Base-by-base conservation (phyloP, 2,113 vertebrate genomes). In the Eretmochelys imbricata region DNA sequence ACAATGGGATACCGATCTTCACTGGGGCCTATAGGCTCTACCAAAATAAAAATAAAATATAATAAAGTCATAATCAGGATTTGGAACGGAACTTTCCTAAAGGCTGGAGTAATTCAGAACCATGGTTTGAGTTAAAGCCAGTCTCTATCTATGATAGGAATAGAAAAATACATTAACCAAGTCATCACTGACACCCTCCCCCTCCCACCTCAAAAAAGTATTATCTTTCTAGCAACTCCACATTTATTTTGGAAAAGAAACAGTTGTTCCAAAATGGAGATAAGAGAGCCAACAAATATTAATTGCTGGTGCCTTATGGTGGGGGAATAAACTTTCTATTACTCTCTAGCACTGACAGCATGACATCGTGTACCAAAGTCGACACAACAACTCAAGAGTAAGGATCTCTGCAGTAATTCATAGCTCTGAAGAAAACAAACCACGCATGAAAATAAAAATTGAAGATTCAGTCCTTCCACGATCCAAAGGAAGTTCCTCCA, bases 341-440 rank as follows among this genome's bases (percentile, higher is more conserved):
- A 90, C 83, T 38, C 31, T 89, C n/a, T 25, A 7, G 75, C 11
- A 83, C 65, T 82, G 89, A 53, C 48, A 90, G 92, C 87, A 6
- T 6, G 27, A 80, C 42, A 85, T 42, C 50, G 89, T 59, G 93
- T 93, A 51, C 53, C 84, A 57, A 87, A 5, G 8, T 14, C 57
- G 17, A 81, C 3, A 96, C 6, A 9, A 94, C 5, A 7, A 46
- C 82, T 87, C 50, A 75, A 88, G 51, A 80, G 8, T 69, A 27
- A 54, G 72, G 76, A 80, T 1, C 42, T 48, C 75, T 14, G 42
- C 25, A 14, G 42, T 42, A 46, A 48, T 48, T 13, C 42, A 42
- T 12, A 76, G 11, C 24, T 27, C 42, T 76, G 75, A 94, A 89
- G 84, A 84, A 88, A 94, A 55, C 4, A 94, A 95, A 89, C 80